phyloP scores from a whole-genome alignment of 2,113 vertebrate genomes.

The Aegotheles bennettii region DNA sequence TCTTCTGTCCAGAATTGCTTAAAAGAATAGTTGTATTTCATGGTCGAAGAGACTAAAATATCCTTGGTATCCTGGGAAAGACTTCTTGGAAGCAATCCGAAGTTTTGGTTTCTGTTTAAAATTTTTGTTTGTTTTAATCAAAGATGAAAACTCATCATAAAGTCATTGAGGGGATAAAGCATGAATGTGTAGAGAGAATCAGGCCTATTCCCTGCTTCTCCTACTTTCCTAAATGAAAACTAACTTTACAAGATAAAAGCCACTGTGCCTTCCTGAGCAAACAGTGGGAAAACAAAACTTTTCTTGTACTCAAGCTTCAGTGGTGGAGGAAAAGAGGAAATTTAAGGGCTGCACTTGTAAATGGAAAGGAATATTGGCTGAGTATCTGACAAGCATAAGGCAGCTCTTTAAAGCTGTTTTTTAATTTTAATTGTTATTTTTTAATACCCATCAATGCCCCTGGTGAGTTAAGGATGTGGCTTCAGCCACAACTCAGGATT shows the following conservation, averaged over 20 bases:
- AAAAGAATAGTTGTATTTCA: not conserved
- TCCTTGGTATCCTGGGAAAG: not conserved
- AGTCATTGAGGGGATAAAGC: not conserved
- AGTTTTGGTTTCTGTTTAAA: not conserved
- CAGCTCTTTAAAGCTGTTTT: not conserved
- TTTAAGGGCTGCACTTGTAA: not conserved
- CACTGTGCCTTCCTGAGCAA: rapidly evolving
- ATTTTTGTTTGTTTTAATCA: not conserved
- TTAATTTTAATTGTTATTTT: not conserved
- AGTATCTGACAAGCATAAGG: not conserved
- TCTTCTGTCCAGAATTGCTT: not conserved
- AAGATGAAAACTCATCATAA: not conserved
- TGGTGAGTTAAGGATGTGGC: not conserved
- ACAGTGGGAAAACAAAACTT: not conserved
- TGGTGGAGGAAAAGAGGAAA: not conserved
- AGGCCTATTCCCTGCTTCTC: not conserved
- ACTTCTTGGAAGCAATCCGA: not conserved
- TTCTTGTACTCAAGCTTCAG: not conserved
- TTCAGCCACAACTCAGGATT: not conserved
- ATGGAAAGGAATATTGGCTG: not conserved
- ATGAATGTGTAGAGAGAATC: not conserved
- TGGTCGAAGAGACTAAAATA: not conserved
- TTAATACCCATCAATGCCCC: not conserved
- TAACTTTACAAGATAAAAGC: not conserved
- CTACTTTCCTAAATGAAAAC: not conserved